phyloP scores from a whole-genome alignment of 2,888 invertebrate species.

The Drepanosiphum platanoidis region DNA sequence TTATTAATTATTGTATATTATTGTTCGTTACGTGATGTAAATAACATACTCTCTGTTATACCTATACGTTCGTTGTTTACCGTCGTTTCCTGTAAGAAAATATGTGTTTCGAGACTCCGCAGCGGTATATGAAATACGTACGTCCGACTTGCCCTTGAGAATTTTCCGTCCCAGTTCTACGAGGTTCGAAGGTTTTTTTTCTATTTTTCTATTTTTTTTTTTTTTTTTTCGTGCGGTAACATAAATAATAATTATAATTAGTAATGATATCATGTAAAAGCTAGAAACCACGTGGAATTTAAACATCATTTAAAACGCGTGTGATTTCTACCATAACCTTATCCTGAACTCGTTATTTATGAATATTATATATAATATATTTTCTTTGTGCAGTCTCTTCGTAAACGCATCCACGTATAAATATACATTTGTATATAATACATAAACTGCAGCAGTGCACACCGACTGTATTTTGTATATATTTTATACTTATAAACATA shows the following conservation, averaged over 20 bases:
- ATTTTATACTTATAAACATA: too few relatives aligned
- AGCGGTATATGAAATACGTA: conserved; percentile 6
- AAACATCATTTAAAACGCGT: conserved; percentile 38
- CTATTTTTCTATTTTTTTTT: conserved; percentile 8
- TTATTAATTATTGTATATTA: background rate
- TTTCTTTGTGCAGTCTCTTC: conserved; percentile 37
- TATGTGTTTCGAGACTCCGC: conserved; percentile 8
- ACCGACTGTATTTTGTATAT: too few relatives aligned
- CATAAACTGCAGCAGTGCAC: too few relatives aligned
- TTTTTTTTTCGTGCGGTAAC: background rate
- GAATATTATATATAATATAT: too few relatives aligned
- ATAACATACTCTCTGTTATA: too few relatives aligned
- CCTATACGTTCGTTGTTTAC: too few relatives aligned
- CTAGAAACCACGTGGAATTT: conserved; percentile 40
- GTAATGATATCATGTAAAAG: conserved; percentile 43
- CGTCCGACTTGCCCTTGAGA: conserved; percentile 32
- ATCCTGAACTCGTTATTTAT: conserved; percentile 27
- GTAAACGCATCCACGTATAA: background rate
- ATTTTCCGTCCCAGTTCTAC: conserved; percentile 37
- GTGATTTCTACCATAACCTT: conserved; percentile 55
- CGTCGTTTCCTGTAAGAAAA: conserved; percentile 5
- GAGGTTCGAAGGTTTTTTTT: conserved; percentile 34
- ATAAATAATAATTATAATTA: conserved; percentile 50
- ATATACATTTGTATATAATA: background rate
- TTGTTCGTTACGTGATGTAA: background rate